Evolutionary conservation across 2,113 vertebrate species (phyloP).

Genomic region (Bothrops jararaca): DNA sequence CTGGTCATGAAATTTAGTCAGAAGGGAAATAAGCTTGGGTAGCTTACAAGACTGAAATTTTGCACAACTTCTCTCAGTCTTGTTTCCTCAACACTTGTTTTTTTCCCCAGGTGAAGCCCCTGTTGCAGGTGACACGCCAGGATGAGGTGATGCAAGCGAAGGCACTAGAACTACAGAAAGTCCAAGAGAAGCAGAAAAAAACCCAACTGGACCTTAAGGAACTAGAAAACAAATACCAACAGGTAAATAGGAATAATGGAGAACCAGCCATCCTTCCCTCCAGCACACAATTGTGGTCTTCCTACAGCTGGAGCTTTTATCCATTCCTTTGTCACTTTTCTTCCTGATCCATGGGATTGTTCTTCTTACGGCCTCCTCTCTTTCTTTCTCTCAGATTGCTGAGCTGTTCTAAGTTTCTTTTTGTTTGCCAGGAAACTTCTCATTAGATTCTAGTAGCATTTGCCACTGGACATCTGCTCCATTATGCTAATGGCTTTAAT

Average conservation of each 20-base stretch:
- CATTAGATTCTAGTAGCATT: background rate
- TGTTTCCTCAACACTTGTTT: background rate
- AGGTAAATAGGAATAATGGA: conserved; percentile 64
- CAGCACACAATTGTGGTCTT: too few relatives aligned
- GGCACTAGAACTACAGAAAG: conserved; percentile 80
- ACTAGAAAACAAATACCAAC: conserved; percentile 75
- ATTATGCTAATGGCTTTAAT: background rate
- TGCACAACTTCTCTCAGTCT: background rate
- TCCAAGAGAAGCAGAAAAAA: conserved; percentile 78
- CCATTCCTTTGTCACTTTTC: background rate
- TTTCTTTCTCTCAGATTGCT: background rate
- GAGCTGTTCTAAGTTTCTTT: background rate
- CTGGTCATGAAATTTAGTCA: background rate
- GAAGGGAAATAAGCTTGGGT: background rate
- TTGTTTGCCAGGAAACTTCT: background rate
- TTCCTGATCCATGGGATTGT: background rate
- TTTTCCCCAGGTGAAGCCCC: conserved; percentile 80
- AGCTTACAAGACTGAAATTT: too few relatives aligned
- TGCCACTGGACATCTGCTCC: background rate
- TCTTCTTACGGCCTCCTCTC: background rate
- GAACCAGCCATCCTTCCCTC: background rate
- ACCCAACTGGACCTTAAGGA: conserved; percentile 75
- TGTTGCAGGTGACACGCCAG: conserved; percentile 88
- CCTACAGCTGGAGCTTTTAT: background rate
- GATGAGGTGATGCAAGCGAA: conserved; percentile 87